phyloP scores from a whole-genome alignment of 2,888 invertebrate species.

The Syrista parreyssii region DNA sequence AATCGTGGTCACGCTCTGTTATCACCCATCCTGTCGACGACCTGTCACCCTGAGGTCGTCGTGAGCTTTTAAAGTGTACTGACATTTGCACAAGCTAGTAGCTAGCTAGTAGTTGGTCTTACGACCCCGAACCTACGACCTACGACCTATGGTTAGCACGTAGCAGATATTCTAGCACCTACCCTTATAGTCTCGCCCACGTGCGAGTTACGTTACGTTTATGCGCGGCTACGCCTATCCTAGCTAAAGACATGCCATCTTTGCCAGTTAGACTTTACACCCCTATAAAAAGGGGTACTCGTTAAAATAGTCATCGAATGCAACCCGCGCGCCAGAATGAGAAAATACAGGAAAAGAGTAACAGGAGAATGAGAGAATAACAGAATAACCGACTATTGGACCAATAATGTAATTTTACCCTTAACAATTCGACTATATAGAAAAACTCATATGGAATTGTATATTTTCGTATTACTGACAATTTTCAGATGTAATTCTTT shows the following conservation, averaged over 20 bases:
- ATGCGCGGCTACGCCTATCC: not conserved
- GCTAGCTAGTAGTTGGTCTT: not conserved
- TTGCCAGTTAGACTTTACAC: not conserved
- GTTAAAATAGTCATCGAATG: not conserved
- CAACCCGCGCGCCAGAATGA: not conserved
- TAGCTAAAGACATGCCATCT: not conserved
- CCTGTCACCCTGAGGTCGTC: not conserved
- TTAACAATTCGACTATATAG: not conserved
- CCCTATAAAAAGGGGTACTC: not conserved
- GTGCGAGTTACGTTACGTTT: not conserved
- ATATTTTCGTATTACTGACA: not conserved
- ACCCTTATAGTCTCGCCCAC: not conserved
- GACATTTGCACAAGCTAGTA: not conserved
- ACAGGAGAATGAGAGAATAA: not conserved
- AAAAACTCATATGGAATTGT: not conserved
- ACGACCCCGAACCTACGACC: not conserved
- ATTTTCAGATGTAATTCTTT: not conserved
- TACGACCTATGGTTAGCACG: not conserved
- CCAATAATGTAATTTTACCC: not conserved
- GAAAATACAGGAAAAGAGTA: not conserved
- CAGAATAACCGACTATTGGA: not conserved
- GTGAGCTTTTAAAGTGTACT: not conserved
- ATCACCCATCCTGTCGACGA: constrained; percentile 34
- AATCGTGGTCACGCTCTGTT: constrained; percentile 37
- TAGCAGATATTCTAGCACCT: not conserved